Conservation (phyloP, 2,797 vertebrate genomes). For the Onychomys arenicola region DNA sequence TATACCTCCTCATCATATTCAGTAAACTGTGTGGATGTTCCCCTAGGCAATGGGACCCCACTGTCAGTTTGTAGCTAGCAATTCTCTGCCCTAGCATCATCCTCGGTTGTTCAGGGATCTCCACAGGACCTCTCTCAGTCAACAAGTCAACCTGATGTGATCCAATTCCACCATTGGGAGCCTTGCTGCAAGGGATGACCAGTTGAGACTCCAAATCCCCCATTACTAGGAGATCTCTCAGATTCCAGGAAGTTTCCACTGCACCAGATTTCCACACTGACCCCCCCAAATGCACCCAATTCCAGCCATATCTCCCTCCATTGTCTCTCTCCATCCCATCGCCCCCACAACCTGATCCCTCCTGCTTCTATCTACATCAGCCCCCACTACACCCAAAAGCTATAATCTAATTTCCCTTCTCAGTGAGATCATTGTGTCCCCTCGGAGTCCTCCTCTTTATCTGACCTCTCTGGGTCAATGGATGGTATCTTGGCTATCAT, state of each 20-base stretch:
- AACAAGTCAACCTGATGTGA: not conserved
- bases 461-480: not conserved
- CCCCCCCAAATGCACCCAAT: not conserved
- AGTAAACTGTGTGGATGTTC: not conserved
- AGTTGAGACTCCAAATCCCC: not conserved
- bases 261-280: too few species aligned
- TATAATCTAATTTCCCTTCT: not conserved
- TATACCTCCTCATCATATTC: not conserved
- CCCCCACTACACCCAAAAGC: not conserved
- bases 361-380: not conserved
- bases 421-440: not conserved
- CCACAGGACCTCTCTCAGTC: not conserved
- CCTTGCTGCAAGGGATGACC: not conserved
- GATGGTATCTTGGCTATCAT: not conserved
- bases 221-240: not conserved
- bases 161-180: not conserved
- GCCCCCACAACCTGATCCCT: not conserved
- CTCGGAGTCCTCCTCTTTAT: not conserved
- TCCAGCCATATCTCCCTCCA: not conserved
- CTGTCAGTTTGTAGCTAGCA: not conserved
- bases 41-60: not conserved
- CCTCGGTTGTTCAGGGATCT: not conserved
- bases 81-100: not conserved
- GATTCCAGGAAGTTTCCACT: not conserved
- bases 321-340: not conserved